A percentile compares a stretch with the other conserved stretches of the same genome.
Conservation (phyloP, 2,888 invertebrate genomes). For the Oxytorus armatus region DNA sequence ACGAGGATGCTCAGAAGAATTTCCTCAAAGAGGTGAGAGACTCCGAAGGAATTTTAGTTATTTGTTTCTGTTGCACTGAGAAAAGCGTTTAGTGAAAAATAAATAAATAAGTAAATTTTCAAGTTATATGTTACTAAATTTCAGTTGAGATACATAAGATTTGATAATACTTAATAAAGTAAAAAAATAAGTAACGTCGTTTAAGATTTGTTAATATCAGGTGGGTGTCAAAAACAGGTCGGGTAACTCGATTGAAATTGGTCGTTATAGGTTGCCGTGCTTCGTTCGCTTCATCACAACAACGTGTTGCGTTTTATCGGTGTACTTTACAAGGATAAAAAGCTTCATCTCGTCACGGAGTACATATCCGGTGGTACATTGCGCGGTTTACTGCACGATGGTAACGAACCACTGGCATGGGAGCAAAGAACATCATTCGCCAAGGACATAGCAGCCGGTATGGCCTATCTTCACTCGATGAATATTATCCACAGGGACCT, state of each 20-base stretch:
- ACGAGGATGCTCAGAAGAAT: conserved; percentile 97
- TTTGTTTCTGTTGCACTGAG: background rate
- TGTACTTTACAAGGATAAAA: conserved; percentile 96
- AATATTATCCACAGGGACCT: conserved; percentile 97
- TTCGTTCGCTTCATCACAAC: conserved; percentile 94
- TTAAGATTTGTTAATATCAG: too few species aligned
- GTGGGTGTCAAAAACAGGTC: too few species aligned
- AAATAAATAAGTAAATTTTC: background rate
- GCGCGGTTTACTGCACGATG: conserved; percentile 93
- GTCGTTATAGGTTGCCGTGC: conserved; percentile 92
- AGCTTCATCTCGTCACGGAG: conserved; percentile 96
- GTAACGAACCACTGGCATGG: conserved; percentile 90
- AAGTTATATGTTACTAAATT: background rate
- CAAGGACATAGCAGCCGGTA: conserved; percentile 96
- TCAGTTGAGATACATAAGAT: conserved; percentile 16
- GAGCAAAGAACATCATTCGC: conserved; percentile 93
- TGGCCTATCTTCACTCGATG: conserved; percentile 97
- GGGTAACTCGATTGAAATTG: too few species aligned
- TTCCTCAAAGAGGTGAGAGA: conserved; percentile 93
- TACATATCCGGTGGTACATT: conserved; percentile 96
- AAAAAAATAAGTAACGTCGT: background rate
- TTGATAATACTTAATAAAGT: background rate
- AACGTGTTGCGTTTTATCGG: conserved; percentile 97
- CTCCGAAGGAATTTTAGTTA: background rate
- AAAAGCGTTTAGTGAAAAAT: background rate